Conservation (phyloP, 2,888 invertebrate genomes). For the Luperina testacea region DNA sequence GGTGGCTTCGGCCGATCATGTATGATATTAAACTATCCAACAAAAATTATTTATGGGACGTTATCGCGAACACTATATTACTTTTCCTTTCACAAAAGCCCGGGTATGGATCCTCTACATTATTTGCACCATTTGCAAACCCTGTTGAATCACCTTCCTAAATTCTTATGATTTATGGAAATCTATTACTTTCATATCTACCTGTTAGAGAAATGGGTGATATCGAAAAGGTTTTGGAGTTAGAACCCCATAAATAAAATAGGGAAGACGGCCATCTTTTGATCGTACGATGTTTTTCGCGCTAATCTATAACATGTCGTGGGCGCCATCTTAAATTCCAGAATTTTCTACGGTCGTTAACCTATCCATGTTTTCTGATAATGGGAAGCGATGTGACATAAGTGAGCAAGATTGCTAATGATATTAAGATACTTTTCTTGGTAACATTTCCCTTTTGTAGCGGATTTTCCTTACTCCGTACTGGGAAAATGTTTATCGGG, state of each 20-base stretch:
- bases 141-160: slow-evolving; percentile 37
- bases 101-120: slow-evolving; percentile 29
- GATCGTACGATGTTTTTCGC: slow-evolving; percentile 29
- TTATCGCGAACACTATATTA: slow-evolving; percentile 24
- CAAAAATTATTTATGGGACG: slow-evolving; percentile 15
- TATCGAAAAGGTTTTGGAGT: slow-evolving; percentile 25
- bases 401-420: slow-evolving; percentile 36
- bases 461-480: slow-evolving; percentile 30
- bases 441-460: slow-evolving; percentile 11
- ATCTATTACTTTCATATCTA: slow-evolving; percentile 40
- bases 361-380: slow-evolving; percentile 28
- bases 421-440: slow-evolving; percentile 11
- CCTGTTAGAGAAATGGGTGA: slow-evolving; percentile 42
- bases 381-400: slow-evolving; percentile 25
- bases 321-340: slow-evolving; percentile 35
- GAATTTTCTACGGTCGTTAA: slow-evolving; percentile 31
- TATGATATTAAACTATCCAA: neutral
- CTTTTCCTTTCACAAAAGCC: slow-evolving; percentile 26
- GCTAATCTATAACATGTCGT: slow-evolving; percentile 23
- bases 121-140: slow-evolving; percentile 42
- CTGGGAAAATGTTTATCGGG: slow-evolving; percentile 21
- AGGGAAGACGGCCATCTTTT: slow-evolving; percentile 9
- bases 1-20: neutral
- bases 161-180: slow-evolving; percentile 35
- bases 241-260: slow-evolving; percentile 26